Evolutionary conservation across 2,888 invertebrate genomes (phyloP), one percentile per base, ranked within the genome.

Genomic region (Linnaemya vulpina): DNA sequence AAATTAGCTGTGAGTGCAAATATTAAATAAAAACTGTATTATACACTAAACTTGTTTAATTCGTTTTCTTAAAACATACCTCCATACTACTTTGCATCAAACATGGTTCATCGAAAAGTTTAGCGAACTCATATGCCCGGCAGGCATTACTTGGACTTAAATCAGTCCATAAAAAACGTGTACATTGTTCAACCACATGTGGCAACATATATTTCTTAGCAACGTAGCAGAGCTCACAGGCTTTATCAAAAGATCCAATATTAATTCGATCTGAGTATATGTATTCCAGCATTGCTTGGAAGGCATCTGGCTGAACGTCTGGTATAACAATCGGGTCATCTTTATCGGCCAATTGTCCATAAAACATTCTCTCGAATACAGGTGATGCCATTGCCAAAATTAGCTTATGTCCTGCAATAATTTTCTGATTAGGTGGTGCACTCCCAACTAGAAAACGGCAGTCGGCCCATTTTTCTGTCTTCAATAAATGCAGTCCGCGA

Each of bases 191-290:
- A 0, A 97, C 96, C 10, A 97, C 93, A 91, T 96, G 95, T 0
- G 97, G 97, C 76, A 97, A 91, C 96, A 97, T 96, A 89, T 97
- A 97, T 89, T 97, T 97, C 89, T 97, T 97, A 11, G 97, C 97
- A 75, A 96, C 96, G 91, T 97, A 97, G 90, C 97, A 97, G 46
- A 97, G 91, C 89, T 97, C 97, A 90, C 97, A 97, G 0, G 97
- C 97, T 89, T 97, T 95, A 89, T 97, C 97, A 90, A 97, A 97
- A 0, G 96, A 96, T 82, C 94, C 94, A 11, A 97, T 94, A 87
- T 95, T 95, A 51, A 97, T 96, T 87, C 95, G 94, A 88, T 97
- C 97, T 9, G 96, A 96, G 89, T 97, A 97, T 77, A 97, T 96
- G 88, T 97, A 96, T 94, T 97, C 96, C 38, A 97, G 92, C 87